Conservation (phyloP, 92 coral and sea anemone genomes). For the Parazoanthus darwini region DNA sequence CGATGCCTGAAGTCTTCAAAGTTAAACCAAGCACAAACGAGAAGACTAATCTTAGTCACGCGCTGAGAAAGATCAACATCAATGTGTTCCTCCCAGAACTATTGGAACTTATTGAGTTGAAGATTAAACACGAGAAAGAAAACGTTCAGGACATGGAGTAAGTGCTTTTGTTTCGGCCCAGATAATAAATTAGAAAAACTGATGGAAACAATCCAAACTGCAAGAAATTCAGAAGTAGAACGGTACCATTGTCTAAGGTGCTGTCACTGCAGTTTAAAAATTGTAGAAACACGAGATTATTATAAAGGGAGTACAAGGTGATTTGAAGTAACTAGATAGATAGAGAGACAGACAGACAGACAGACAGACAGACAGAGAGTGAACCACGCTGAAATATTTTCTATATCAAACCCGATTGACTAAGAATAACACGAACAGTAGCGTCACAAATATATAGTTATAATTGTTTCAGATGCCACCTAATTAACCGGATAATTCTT, state of each 20-base stretch:
- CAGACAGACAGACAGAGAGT: too few species aligned
- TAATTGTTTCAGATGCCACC: too few species aligned
- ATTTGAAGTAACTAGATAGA: too few species aligned
- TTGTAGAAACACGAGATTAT: too few species aligned
- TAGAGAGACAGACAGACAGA: too few species aligned
- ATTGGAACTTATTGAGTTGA: constrained; percentile 65
- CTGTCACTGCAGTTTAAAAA: not conserved
- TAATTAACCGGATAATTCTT: not conserved
- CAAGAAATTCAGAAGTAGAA: too few species aligned
- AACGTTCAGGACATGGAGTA: constrained; percentile 28
- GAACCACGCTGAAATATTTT: too few species aligned
- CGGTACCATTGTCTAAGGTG: not conserved
- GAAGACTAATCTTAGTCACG: constrained; percentile 43
- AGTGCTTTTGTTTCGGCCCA: not conserved
- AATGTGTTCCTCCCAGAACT: constrained; percentile 62
- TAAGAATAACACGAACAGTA: too few species aligned
- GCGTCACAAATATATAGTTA: not conserved
- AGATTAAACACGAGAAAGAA: constrained; percentile 53
- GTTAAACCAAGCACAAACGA: constrained; percentile 24
- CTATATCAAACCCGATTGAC: too few species aligned
- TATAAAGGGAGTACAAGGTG: too few species aligned
- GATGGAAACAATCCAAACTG: too few species aligned
- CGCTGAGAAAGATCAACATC: constrained; percentile 55
- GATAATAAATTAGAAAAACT: not conserved
- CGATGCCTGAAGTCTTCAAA: constrained; percentile 56